Conservation (phyloP, 2,888 invertebrate genomes). For the Fragum fragum region DNA sequence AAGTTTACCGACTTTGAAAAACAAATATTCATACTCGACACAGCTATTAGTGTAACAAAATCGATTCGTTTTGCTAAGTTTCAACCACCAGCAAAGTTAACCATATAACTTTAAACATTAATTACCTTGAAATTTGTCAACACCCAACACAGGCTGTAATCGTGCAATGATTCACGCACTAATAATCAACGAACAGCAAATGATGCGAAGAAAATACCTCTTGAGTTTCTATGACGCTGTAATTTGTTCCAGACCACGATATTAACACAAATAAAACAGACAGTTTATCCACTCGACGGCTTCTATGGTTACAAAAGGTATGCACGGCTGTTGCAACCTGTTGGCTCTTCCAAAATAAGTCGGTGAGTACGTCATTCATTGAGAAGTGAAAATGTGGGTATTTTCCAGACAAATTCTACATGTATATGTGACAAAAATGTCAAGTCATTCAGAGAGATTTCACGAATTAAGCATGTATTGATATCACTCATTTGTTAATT, state of each 20-base stretch:
- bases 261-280: conserved; percentile 1
- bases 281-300: not conserved
- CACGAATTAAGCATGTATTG: no score
- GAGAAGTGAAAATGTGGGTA: not conserved
- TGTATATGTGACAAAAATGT: no score
- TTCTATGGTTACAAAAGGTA: not conserved
- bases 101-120: not conserved
- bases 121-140: not conserved
- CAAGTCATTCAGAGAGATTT: no score
- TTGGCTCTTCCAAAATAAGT: not conserved
- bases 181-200: not conserved
- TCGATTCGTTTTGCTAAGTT: no score
- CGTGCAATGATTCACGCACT: not conserved
- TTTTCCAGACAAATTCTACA: no score
- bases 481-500: no score
- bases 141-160: not conserved
- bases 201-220: not conserved
- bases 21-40: no score
- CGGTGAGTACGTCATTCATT: not conserved
- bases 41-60: no score
- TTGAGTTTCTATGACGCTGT: not conserved
- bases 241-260: conserved; percentile 3
- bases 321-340: conserved; percentile 1
- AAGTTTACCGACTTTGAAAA: no score
- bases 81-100: no score